Evolutionary conservation across 2,888 invertebrate species (phyloP).

Genomic region (Xanthostigma xanthostigma): DNA sequence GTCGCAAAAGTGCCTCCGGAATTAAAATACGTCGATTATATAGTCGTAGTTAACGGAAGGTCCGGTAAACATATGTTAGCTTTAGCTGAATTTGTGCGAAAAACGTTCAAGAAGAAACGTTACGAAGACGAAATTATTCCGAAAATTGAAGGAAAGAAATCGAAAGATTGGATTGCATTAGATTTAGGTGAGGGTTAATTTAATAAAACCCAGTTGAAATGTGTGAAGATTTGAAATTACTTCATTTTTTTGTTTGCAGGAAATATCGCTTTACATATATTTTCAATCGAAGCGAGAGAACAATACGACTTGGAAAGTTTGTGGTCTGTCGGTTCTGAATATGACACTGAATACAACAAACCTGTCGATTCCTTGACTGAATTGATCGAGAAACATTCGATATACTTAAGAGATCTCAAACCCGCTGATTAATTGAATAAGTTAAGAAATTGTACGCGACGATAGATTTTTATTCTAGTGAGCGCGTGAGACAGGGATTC

Average conservation of each 20-base stretch:
- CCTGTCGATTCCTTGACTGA: conserved; percentile 42
- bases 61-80: conserved; percentile 61
- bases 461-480: neutral
- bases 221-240: neutral
- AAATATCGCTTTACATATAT: conserved; percentile 83
- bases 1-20: conserved; percentile 61
- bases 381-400: conserved; percentile 50
- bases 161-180: conserved; percentile 74
- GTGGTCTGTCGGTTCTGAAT: conserved; percentile 76
- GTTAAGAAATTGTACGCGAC: conserved; percentile 12
- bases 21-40: conserved; percentile 67
- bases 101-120: conserved; percentile 60
- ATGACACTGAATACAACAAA: conserved; percentile 53
- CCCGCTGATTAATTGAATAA: conserved; percentile 33
- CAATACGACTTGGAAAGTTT: conserved; percentile 79
- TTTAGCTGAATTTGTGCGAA: conserved; percentile 58
- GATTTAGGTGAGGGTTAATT: conserved; percentile 54
- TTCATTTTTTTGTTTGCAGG: conserved; percentile 39
- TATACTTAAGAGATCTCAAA: conserved; percentile 45
- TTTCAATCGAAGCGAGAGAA: conserved; percentile 51
- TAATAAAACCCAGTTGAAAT: neutral
- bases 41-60: conserved; percentile 64
- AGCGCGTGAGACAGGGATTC: neutral
- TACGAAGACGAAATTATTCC: conserved; percentile 47
- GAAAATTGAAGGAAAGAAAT: conserved; percentile 59